Percentiles rank a stretch among this genome's conserved stretches.
These are phyloP conservation scores for Melanophora roralis DNA, from an alignment of 2,888 invertebrate species.

Conservation along the genomic window DNA sequence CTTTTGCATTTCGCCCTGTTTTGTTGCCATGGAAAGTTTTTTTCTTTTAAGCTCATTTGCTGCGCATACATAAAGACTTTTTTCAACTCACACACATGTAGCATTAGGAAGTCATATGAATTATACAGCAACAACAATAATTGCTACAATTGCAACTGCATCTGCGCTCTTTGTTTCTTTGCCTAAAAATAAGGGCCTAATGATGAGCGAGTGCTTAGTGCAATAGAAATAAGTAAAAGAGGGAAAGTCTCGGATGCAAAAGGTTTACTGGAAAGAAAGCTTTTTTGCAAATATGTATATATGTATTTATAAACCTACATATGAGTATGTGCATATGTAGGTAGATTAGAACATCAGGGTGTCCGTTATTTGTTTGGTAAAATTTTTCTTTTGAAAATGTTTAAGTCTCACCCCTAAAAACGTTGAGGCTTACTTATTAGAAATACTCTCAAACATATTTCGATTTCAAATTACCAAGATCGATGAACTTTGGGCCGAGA, in stretches of 20 bases:
- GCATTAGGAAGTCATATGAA: neutral
- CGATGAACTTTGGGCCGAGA: too few relatives aligned
- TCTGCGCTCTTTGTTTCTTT: slow-evolving; percentile 40
- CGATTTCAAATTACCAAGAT: too few relatives aligned
- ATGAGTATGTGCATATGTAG: too few relatives aligned
- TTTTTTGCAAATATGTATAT: slow-evolving; percentile 28
- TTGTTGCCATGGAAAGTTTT: slow-evolving; percentile 57
- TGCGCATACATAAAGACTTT: neutral
- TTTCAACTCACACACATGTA: too few relatives aligned
- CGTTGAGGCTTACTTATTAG: too few relatives aligned
- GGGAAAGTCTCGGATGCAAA: neutral
- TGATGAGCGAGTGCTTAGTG: neutral
- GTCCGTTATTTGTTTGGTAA: too few relatives aligned
- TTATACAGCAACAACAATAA: neutral
- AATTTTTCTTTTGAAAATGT: too few relatives aligned
- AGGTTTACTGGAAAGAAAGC: slow-evolving; percentile 39
- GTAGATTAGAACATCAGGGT: too few relatives aligned
- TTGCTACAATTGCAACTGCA: slow-evolving; percentile 43
- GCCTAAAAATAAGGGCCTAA: neutral
- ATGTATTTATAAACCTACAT: too few relatives aligned
- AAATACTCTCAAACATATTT: too few relatives aligned
- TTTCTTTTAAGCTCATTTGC: neutral
- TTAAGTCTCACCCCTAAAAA: too few relatives aligned
- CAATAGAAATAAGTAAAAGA: neutral
- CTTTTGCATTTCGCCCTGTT: slow-evolving; percentile 38